Conservation (phyloP, 2,888 invertebrate genomes). For the Ornithoptera priamus region DNA sequence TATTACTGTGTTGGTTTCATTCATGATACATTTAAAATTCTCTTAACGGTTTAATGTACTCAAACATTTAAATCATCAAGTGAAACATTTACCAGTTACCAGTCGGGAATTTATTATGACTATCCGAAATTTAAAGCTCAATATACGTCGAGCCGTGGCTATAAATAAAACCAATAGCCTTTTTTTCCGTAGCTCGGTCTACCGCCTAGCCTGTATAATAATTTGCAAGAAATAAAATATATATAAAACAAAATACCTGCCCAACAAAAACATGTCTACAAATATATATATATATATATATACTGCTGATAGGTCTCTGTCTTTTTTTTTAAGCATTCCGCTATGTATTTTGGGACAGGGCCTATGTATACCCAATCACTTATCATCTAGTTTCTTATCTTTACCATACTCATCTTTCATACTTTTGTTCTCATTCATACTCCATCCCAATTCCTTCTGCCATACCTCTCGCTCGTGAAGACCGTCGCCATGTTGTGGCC, state of each 20-base stretch:
- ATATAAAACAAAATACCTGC: not conserved
- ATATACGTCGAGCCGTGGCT: constrained; percentile 11
- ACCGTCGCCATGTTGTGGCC: too few relatives aligned
- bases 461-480: too few relatives aligned
- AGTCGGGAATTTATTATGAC: constrained; percentile 12
- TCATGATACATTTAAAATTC: not conserved
- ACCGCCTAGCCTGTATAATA: not conserved
- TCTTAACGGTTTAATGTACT: not conserved
- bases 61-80: not conserved
- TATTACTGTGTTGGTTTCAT: not conserved
- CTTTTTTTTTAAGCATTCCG: too few relatives aligned
- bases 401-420: too few relatives aligned
- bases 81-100: not conserved
- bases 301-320: too few relatives aligned
- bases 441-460: too few relatives aligned
- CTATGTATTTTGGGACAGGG: too few relatives aligned
- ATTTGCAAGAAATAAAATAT: constrained; percentile 10
- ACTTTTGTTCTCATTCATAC: too few relatives aligned
- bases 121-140: constrained; percentile 19
- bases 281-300: not conserved
- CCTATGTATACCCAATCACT: too few relatives aligned
- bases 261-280: not conserved
- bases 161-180: constrained; percentile 21
- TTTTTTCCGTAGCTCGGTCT: constrained; percentile 14
- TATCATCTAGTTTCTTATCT: too few relatives aligned